Evolutionary conservation across 2,113 vertebrate species (phyloP).

Genomic region (Pedionomus torquatus): DNA sequence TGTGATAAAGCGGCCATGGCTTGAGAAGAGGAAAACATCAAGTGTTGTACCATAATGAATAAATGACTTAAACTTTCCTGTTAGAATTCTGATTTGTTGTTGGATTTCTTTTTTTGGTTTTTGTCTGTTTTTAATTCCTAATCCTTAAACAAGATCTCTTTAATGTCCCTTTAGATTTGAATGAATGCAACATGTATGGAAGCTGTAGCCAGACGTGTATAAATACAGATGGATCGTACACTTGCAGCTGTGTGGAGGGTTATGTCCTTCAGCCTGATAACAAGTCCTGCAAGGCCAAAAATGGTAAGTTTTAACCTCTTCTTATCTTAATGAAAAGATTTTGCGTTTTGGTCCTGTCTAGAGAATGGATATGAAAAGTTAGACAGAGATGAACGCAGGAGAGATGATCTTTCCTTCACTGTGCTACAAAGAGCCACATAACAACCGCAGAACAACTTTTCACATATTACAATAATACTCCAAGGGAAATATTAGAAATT

Average conservation of each 20-base stretch:
- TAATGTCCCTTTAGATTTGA: slow-evolving; percentile 83
- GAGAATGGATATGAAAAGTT: neutral
- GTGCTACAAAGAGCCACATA: neutral
- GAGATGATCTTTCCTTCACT: neutral
- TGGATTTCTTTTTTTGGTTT: neutral
- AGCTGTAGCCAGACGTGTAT: slow-evolving; percentile 91
- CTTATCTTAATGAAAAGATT: neutral
- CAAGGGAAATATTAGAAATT: slow-evolving; percentile 27
- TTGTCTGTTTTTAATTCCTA: neutral
- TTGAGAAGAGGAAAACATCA: neutral
- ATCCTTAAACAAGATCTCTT: neutral
- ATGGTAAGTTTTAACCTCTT: slow-evolving; percentile 80
- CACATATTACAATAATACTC: neutral
- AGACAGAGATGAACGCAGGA: neutral
- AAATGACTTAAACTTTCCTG: neutral
- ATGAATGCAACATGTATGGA: slow-evolving; percentile 92
- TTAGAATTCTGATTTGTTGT: neutral
- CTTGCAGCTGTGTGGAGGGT: slow-evolving; percentile 92
- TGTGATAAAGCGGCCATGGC: neutral
- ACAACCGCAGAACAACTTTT: neutral
- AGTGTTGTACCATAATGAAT: neutral
- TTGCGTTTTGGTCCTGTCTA: neutral
- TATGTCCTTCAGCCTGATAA: slow-evolving; percentile 89
- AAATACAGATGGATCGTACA: slow-evolving; percentile 91
- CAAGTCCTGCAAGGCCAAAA: slow-evolving; percentile 92